Evolutionary conservation across 2,888 invertebrate species (phyloP), one percentile per base, ranked within the genome.

Genomic region (Sicus ferrugineus): DNA sequence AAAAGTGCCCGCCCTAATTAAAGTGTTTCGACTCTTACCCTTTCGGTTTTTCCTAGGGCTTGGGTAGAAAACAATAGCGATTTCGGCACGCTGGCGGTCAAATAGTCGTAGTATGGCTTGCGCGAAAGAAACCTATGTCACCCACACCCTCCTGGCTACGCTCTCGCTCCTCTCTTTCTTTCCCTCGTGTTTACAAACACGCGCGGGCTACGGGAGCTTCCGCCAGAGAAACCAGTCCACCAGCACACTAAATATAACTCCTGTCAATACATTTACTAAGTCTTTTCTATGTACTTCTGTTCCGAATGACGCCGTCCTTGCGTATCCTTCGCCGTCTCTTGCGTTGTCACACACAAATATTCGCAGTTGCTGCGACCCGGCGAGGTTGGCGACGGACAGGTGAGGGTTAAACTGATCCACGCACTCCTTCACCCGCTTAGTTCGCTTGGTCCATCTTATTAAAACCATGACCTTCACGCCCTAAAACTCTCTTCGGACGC

Each of bases 361-460:
- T 78, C 83, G 72, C 84, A 85, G 85, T 83, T 85, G 87, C 91
- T 92, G 87, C 91, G 92, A 86, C 92, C 92, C 85, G 92, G 92
- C 87, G 92, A 92, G 88, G 89, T 92, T 86, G 91, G 83, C 77
- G 83, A 91, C 86, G 87, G 88, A 85, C 91, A 92, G 92, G 92
- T 92, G 85, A 85, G 85, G n/a, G 21, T 23, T n/a, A 2, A 50
- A 7, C 4, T 21, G 21, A 19, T 50, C 19, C 50, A 50, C 9
- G 14, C n/a, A 50, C 3, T n/a, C 50, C 5, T 50, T 14, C 50
- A 50, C 9, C 1, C 46, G 5, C n/a, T 50, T 50, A 23, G 4
- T 50, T 21, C 21, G 11, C 5, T 34, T 34, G 38, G 7, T 50
- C 11, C 21, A 2, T 50, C 21, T 50, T 23, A 50, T 50, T 50